These are phyloP conservation scores for Lithosia quadra DNA, from an alignment of 2,888 invertebrate genomes.

Conservation along the genomic window DNA sequence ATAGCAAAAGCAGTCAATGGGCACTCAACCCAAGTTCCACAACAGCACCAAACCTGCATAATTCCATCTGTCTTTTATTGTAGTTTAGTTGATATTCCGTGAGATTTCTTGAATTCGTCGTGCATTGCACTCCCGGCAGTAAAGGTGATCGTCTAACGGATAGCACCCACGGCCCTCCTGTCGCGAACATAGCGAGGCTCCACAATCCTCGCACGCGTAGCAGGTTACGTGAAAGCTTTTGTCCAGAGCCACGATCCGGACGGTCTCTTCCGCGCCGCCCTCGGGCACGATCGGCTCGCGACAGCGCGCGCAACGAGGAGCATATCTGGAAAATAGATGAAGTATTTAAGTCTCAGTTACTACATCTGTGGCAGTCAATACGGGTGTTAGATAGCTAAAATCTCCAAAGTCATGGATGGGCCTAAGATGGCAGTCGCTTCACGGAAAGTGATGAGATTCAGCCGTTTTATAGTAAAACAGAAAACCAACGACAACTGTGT, in stretches of 20 bases:
- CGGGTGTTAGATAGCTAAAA: too few relatives aligned
- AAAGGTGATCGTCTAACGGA: slow-evolving; percentile 97
- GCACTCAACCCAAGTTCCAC: neutral
- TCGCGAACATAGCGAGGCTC: slow-evolving; percentile 95
- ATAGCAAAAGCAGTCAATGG: neutral
- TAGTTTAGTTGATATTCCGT: slow-evolving; percentile 79
- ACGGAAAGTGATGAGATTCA: too few relatives aligned
- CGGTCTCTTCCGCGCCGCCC: slow-evolving; percentile 97
- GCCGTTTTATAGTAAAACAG: too few relatives aligned
- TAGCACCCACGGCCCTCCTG: slow-evolving; percentile 98
- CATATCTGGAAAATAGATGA: slow-evolving; percentile 88
- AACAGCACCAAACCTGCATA: neutral
- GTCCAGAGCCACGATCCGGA: slow-evolving; percentile 98
- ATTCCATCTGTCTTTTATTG: neutral
- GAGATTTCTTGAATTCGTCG: slow-evolving; percentile 96
- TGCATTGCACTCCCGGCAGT: slow-evolving; percentile 98
- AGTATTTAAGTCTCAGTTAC: neutral
- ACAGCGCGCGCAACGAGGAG: slow-evolving; percentile 98
- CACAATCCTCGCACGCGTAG: slow-evolving; percentile 98
- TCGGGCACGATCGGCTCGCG: slow-evolving; percentile 98
- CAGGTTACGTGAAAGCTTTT: slow-evolving; percentile 98
- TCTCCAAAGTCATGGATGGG: too few relatives aligned
- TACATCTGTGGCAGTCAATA: too few relatives aligned
- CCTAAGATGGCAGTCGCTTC: too few relatives aligned
- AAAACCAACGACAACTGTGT: too few relatives aligned